Base-by-base conservation (phyloP, 2,888 invertebrate species). In the Harmothoe impar region DNA sequence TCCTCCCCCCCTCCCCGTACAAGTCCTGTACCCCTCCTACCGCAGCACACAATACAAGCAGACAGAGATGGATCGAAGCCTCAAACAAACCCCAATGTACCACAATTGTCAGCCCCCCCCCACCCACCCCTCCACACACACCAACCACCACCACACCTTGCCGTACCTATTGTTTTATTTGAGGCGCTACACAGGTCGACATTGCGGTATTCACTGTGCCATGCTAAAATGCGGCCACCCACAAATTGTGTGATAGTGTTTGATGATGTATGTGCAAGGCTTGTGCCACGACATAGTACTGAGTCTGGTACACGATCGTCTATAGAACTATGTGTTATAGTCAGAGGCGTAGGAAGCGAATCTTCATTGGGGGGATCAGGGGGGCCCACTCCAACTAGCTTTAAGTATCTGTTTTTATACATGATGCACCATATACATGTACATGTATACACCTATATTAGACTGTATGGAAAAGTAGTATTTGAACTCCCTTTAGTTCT, bases 1-100 rank as follows among this genome's bases (percentile, higher is more conserved):
- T n/a, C 31, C n/a, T n/a, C 78, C 35, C n/a, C 35, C 78, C 78
- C 78, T 29, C 78, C 62, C 62, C 78, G 3, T 78, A 78, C n/a
- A 20, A 1, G 7, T 78, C 78, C 35, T 29, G 3, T 68, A n/a
- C 35, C 78, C 35, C 31, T 5, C 33, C 10, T 17, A 78, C 78
- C 78, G 10, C 78, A 17, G 1, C 62, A 62, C n/a, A n/a, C 23
- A 20, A 62, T 12, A 62, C 62, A 43, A 3, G 1, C 62, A 62
- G 62, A 62, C 62, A 62, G 62, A 20, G 62, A 62, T 62, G 62
- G 62, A 62, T 62, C 62, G 62, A 62, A 62, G n/a, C 62, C 62
- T 62, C 62, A 62, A 62, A 62, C 62, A 62, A 62, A 3, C 62
- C 20, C 62, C 3, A 62, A 20, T 7, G 23, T n/a, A 20, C 62